Base-by-base conservation (phyloP, 2,888 invertebrate species). In the Philaethria dido region DNA sequence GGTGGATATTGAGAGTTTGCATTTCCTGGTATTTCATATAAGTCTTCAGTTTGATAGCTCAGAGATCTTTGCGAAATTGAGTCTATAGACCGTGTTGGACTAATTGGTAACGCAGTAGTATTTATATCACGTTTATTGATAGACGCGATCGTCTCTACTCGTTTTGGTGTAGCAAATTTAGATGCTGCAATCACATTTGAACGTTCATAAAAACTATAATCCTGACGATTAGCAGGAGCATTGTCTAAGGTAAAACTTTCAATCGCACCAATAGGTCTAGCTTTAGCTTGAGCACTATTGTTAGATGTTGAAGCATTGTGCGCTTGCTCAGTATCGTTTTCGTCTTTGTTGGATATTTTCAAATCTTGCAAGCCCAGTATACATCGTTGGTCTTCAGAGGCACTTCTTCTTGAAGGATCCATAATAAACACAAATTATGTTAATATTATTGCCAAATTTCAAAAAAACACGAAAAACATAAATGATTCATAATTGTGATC, bases 161-260 rank as follows among this genome's bases (percentile, higher is more conserved):
- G 93, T 81, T 96, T 96, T 61, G 96, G 96, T 44, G 96, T 95
- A 50, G 96, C 95, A 81, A 95, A 97, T 82, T 96, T 96, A 11
- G 96, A 95, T 59, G 96, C 95, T 20, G 95, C 95, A 76, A 96
- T 96, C 66, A 96, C 95, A 78, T 95, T 96, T 68, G 94, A 95
- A 65, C 96, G 93, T 79, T 96, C 96, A 73, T 93, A 93, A 77
- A 92, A 91, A 77, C 91, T 92, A 73, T 93, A 93, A 82, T 93
- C 93, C 74, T 89, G 91, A 44, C 89, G 87, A 78, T 84, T 86
- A 72, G 80, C 82, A 72, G 86, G 87, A 69, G 93, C 88, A 78
- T 89, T 93, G 71, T 94, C 94, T 68, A 94, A 88, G 16, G 94
- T 93, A 78, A 95, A 95, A 79, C 94, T 95, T 80, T 95, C 95